Percentiles rank a stretch among this genome's conserved stretches.
phyloP scores from a whole-genome alignment of 2,888 invertebrate genomes.

The Diploptera punctata region DNA sequence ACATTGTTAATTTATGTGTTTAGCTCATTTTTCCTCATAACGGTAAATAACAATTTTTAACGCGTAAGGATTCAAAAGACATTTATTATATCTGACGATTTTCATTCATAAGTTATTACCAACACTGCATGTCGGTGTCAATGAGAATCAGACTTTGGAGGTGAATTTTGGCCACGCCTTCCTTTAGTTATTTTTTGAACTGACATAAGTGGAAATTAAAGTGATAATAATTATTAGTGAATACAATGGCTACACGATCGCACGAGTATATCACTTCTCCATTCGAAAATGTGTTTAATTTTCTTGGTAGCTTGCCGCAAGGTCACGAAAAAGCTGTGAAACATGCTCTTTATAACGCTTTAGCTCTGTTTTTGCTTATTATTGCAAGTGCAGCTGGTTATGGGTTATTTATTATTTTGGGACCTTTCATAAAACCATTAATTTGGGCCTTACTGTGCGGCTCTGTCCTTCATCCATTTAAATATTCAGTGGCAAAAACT shows the following conservation, averaged over 20 bases:
- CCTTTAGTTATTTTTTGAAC: no score
- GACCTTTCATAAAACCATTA: conserved; percentile 92
- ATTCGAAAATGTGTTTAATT: conserved; percentile 73
- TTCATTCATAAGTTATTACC: no score
- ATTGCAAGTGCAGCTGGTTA: conserved; percentile 73
- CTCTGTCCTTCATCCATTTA: conserved; percentile 96
- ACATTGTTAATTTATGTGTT: no score
- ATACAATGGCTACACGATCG: conserved; percentile 34
- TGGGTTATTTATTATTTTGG: conserved; percentile 83
- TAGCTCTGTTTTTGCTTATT: conserved; percentile 77
- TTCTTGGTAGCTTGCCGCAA: conserved; percentile 68
- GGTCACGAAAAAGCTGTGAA: conserved; percentile 89
- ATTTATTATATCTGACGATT: no score
- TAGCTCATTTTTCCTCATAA: no score
- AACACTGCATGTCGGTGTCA: no score
- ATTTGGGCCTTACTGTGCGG: conserved; percentile 97
- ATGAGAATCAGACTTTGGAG: no score
- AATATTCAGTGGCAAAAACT: conserved; percentile 76
- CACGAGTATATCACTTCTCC: conserved; percentile 51
- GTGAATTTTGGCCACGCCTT: no score
- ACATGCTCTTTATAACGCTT: conserved; percentile 89
- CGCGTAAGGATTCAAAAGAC: no score
- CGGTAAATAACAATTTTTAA: no score
- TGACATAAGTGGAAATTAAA: no score
- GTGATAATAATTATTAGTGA: no score